Evolutionary conservation across 2,797 vertebrate genomes (phyloP).

Genomic region (Amniataba percoides): DNA sequence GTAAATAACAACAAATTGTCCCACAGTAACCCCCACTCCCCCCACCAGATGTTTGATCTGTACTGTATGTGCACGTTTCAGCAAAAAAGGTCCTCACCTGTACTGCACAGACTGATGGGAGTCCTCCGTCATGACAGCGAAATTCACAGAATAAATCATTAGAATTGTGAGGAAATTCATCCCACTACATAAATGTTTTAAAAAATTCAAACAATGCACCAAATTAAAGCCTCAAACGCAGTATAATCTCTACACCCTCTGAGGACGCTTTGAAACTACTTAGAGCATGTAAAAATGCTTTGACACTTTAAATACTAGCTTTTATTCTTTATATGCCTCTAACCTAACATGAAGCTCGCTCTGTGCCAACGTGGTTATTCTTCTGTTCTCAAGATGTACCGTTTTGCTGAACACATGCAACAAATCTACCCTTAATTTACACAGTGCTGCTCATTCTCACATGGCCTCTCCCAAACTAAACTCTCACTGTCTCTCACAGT

Average conservation of each 20-base stretch:
- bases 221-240: neutral
- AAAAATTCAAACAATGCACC: too few relatives aligned
- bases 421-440: slow-evolving; percentile 17
- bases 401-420: neutral
- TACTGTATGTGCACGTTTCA: neutral
- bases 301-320: neutral
- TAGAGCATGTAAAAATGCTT: neutral
- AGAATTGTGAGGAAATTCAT: neutral
- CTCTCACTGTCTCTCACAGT: slow-evolving; percentile 29
- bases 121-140: neutral
- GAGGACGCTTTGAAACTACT: neutral
- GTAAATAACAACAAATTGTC: too few relatives aligned
- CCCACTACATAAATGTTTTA: neutral
- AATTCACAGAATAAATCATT: neutral
- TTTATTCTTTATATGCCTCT: neutral
- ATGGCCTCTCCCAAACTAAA: slow-evolving; percentile 35
- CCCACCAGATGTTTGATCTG: neutral
- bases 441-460: slow-evolving; percentile 24
- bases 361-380: neutral
- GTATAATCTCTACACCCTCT: neutral
- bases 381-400: neutral
- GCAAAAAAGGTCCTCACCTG: neutral
- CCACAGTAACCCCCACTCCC: too few relatives aligned
- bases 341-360: neutral
- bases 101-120: neutral